phyloP scores from a whole-genome alignment of 2,888 invertebrate species.

The Yponomeuta malinellus region DNA sequence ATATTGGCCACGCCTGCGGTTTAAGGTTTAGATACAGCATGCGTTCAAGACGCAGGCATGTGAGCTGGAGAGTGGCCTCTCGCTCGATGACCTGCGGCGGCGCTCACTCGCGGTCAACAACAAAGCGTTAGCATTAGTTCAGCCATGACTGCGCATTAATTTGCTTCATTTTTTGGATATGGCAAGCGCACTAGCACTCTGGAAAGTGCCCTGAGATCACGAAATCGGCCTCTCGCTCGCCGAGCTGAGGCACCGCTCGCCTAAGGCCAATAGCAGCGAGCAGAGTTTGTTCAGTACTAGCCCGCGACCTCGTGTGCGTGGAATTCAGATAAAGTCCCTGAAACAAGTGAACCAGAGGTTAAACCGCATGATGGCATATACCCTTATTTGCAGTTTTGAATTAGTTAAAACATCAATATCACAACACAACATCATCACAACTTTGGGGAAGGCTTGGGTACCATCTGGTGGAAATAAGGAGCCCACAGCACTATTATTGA shows the following conservation, averaged over 20 bases:
- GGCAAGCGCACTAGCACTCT: slow-evolving; percentile 84
- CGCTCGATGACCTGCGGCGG: slow-evolving; percentile 91
- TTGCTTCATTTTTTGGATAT: not conserved
- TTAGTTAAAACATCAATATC: too few species aligned
- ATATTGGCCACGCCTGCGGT: too few species aligned
- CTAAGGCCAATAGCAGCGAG: slow-evolving; percentile 87
- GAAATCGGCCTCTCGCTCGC: slow-evolving; percentile 83
- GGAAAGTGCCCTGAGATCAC: slow-evolving; percentile 88
- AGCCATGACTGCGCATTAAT: not conserved
- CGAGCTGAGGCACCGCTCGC: slow-evolving; percentile 86
- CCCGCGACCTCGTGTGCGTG: slow-evolving; percentile 74
- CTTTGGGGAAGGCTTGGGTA: too few species aligned
- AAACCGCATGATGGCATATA: too few species aligned
- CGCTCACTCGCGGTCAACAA: slow-evolving; percentile 92
- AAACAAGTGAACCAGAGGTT: too few species aligned
- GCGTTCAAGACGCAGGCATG: slow-evolving; percentile 94
- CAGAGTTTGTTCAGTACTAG: slow-evolving; percentile 79
- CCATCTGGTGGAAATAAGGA: too few species aligned
- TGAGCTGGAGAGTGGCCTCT: slow-evolving; percentile 93
- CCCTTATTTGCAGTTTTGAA: too few species aligned
- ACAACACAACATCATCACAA: too few species aligned
- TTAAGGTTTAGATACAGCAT: slow-evolving; percentile 60
- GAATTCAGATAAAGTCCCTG: too few species aligned
- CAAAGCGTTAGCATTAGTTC: slow-evolving; percentile 79
- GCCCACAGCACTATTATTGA: too few species aligned